Evolutionary conservation across 92 coral and sea anemone genomes (phyloP).

Genomic region (Bergia puertoricense): DNA sequence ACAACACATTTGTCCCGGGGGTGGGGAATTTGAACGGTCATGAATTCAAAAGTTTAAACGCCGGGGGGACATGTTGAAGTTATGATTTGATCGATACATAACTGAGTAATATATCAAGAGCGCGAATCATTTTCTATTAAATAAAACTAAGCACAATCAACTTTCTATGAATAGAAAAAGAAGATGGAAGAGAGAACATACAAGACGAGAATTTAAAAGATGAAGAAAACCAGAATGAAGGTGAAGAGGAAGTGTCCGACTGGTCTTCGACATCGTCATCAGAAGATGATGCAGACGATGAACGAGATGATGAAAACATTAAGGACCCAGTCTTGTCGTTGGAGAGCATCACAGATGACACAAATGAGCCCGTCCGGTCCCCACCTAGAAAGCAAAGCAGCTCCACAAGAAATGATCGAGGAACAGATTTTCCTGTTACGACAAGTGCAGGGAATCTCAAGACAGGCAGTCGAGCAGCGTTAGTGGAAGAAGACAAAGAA

Average conservation of each 20-base stretch:
- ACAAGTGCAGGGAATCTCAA: neutral
- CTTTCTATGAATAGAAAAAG: constrained; percentile 5
- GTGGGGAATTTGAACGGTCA: no score
- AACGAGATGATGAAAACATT: neutral
- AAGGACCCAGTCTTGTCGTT: constrained; percentile 1
- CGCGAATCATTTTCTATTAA: neutral
- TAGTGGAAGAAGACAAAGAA: constrained; percentile 7
- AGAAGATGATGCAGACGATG: constrained; percentile 32
- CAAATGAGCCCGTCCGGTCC: neutral
- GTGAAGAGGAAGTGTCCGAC: neutral
- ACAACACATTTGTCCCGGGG: no score
- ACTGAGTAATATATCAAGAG: neutral
- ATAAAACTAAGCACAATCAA: neutral
- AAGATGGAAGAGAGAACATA: neutral
- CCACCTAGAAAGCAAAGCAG: neutral
- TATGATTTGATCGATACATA: no score
- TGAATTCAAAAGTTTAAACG: no score
- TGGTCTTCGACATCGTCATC: constrained; percentile 1
- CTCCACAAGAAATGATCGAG: neutral
- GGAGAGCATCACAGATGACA: constrained; percentile 6
- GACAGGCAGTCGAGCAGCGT: constrained; percentile 14
- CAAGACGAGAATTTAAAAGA: neutral
- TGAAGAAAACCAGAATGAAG: neutral
- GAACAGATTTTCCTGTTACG: neutral
- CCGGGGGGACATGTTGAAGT: no score